phyloP scores from a whole-genome alignment of 1,140 invertebrate genomes.

The Bombus difficillimus region DNA sequence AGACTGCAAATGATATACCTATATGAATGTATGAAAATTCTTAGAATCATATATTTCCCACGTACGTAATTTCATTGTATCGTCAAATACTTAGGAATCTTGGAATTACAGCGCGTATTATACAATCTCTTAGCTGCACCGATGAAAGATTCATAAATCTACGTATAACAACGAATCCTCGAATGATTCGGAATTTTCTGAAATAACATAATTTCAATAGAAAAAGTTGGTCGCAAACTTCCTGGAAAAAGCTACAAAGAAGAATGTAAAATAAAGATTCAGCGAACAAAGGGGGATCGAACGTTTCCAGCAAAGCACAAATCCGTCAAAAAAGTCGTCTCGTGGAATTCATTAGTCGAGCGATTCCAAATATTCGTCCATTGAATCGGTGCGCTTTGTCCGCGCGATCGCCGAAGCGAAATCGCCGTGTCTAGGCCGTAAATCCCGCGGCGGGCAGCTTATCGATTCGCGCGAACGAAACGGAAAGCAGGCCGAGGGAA shows the following conservation, averaged over 20 bases:
- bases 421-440: slow-evolving; percentile 9
- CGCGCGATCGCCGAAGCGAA: background rate
- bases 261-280: background rate
- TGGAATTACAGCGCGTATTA: no score
- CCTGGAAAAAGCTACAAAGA: no score
- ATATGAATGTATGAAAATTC: no score
- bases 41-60: no score
- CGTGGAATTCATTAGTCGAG: background rate
- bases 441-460: slow-evolving; percentile 5
- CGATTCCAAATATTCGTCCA: background rate
- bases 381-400: background rate
- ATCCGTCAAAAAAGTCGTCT: background rate
- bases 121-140: no score
- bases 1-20: no score
- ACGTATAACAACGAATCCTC: no score
- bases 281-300: background rate
- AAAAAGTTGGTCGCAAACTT: no score
- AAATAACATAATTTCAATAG: background rate
- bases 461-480: slow-evolving; percentile 34
- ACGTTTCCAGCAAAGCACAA: background rate
- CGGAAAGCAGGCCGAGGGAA: slow-evolving; percentile 26
- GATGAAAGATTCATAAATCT: no score
- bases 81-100: no score
- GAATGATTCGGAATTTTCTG: no score
- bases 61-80: no score